A percentile compares a stretch with the other conserved stretches of the same genome.
Evolutionary conservation across 2,797 vertebrate genomes (phyloP).

Genomic region (Pitangus sulphuratus): DNA sequence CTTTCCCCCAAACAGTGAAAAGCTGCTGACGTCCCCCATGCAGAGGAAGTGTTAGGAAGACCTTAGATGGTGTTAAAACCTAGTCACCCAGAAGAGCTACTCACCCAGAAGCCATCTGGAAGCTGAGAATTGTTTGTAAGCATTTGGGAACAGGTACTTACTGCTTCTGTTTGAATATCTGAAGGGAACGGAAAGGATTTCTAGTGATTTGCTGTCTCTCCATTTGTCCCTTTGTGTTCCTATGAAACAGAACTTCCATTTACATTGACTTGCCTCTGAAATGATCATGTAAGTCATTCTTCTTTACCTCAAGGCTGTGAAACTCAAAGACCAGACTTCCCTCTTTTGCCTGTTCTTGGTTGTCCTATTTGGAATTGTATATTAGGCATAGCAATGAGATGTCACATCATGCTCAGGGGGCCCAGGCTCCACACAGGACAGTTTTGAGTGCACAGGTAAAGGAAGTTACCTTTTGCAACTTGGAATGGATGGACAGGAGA

Average conservation of each 20-base stretch:
- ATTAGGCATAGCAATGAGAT: not conserved
- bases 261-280: not conserved
- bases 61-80: not conserved
- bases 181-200: not conserved
- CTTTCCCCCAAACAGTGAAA: not conserved
- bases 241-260: not conserved
- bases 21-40: not conserved
- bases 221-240: not conserved
- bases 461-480: not conserved
- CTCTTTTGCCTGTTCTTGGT: not conserved
- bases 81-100: not conserved
- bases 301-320: not conserved
- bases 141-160: not conserved
- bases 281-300: not conserved
- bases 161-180: not conserved
- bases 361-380: not conserved
- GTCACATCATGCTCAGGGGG: not conserved
- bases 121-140: not conserved
- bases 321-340: not conserved
- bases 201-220: not conserved
- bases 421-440: not conserved
- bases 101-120: not conserved
- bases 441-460: not conserved
- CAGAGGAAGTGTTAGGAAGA: not conserved
- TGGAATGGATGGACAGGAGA: not conserved